Conservation (phyloP, 2,797 vertebrate genomes). For the Gymnopithys bicolor region DNA sequence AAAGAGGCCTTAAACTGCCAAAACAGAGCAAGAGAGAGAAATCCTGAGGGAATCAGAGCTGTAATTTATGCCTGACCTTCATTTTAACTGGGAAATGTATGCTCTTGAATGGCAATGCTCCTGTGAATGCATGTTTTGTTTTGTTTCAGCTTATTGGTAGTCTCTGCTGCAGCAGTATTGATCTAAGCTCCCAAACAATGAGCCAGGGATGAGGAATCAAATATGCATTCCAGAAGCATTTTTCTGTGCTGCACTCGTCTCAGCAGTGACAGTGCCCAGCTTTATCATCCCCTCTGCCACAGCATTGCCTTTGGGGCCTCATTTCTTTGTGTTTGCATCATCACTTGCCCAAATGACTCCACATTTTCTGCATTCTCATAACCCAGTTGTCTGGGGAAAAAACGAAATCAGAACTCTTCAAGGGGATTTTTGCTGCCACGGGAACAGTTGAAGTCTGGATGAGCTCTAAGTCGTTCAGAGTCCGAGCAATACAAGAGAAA, state of each 20-base stretch:
- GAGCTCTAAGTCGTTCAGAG: neutral
- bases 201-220: neutral
- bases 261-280: neutral
- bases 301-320: accelerated
- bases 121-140: neutral
- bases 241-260: neutral
- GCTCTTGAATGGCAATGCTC: neutral
- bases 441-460: neutral
- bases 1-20: slow-evolving; percentile 37
- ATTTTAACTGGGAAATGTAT: neutral
- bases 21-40: slow-evolving; percentile 16
- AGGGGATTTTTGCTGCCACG: neutral
- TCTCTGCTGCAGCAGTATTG: neutral
- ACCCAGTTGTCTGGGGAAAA: neutral
- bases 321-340: neutral
- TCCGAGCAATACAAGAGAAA: neutral
- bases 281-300: neutral
- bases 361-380: slow-evolving; percentile 10
- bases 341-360: neutral
- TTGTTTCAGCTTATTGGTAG: neutral
- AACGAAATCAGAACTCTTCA: neutral
- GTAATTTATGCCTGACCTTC: slow-evolving; percentile 31
- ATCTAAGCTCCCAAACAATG: neutral
- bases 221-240: slow-evolving; percentile 31
- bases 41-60: neutral